Evolutionary conservation across 2,797 vertebrate species (phyloP).

Genomic region (Alauda arvensis): DNA sequence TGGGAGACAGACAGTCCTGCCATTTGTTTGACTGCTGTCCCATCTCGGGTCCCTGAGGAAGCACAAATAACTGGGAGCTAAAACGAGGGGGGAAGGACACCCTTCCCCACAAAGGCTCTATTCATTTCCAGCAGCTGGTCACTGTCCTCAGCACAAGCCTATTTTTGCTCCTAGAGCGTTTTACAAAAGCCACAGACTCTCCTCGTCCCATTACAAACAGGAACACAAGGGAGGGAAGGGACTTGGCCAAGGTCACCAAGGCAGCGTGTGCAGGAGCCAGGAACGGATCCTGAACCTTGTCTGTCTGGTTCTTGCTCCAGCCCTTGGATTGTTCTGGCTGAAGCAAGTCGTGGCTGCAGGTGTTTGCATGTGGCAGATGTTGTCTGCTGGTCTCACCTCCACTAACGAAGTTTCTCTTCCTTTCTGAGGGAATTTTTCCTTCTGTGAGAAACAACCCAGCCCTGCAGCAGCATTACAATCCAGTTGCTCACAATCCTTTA

Average conservation of each 20-base stretch:
- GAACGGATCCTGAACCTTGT: background rate
- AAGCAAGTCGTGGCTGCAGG: background rate
- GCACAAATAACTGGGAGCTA: slow-evolving; percentile 37
- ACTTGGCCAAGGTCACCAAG: slow-evolving; percentile 14
- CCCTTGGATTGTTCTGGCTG: background rate
- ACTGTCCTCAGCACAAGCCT: slow-evolving; percentile 33
- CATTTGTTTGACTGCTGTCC: slow-evolving; percentile 40
- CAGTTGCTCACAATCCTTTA: background rate
- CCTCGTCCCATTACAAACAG: background rate
- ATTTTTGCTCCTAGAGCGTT: slow-evolving; percentile 38
- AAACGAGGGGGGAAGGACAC: background rate
- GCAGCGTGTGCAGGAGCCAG: background rate
- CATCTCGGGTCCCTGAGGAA: background rate
- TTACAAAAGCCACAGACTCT: slow-evolving; percentile 42
- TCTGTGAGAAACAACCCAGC: background rate
- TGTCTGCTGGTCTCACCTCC: background rate
- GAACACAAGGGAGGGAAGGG: background rate
- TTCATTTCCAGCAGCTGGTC: slow-evolving; percentile 57
- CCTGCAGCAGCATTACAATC: background rate
- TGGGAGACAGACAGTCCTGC: background rate
- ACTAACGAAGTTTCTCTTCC: background rate
- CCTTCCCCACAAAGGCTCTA: slow-evolving; percentile 24
- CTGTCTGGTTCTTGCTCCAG: background rate
- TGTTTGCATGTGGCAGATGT: background rate
- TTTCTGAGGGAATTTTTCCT: background rate